phyloP scores from a whole-genome alignment of 2,113 vertebrate species.

The Cyrtonyx montezumae region DNA sequence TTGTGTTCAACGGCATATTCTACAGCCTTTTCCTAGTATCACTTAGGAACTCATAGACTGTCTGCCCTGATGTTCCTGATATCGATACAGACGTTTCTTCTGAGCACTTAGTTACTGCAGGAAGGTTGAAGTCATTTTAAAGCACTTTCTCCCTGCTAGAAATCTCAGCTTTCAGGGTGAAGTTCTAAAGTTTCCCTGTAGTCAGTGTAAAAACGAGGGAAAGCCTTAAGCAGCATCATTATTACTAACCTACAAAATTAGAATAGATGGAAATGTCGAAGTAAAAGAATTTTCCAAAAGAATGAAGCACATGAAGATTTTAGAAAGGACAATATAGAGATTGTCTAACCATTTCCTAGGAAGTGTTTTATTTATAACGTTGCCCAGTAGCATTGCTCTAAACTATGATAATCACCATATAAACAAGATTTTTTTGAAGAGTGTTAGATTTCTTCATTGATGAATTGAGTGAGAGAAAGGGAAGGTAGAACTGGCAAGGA shows the following conservation, averaged over 20 bases:
- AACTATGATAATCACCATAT: not conserved
- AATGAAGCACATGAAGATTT: constrained; percentile 1
- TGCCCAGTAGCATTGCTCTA: constrained; percentile 10
- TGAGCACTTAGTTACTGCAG: not conserved
- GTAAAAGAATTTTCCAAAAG: not conserved
- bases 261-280: not conserved
- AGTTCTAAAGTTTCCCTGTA: not conserved
- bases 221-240: not conserved
- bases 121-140: not conserved
- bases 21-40: not conserved
- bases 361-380: constrained; percentile 21
- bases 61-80: not conserved
- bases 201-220: not conserved
- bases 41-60: not conserved
- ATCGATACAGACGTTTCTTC: not conserved
- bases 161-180: not conserved
- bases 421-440: constrained; percentile 10
- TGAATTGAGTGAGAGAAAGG: not conserved
- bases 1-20: not conserved
- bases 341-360: not conserved
- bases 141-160: not conserved
- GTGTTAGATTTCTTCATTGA: not conserved
- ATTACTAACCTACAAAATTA: constrained; percentile 1
- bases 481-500: constrained; percentile 4
- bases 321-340: not conserved